Base-by-base conservation (phyloP, 2,888 invertebrate genomes). In the Drosophila neonasuta region DNA sequence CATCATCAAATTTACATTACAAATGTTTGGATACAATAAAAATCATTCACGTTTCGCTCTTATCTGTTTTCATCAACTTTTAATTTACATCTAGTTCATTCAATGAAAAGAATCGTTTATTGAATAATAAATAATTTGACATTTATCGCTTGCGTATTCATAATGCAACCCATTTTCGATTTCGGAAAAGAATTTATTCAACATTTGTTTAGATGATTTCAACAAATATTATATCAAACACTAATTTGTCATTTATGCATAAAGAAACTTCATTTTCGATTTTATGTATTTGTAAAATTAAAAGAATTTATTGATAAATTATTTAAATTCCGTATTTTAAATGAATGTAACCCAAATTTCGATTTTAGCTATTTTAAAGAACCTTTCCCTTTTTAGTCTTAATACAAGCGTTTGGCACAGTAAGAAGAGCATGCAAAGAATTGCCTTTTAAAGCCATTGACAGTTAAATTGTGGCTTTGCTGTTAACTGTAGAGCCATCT, bases 401-500 rank as follows among this genome's bases (percentile, higher is more conserved):
- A n/a, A n/a, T 20, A n/a, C 5, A 36, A 36, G 10, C 11, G n/a
- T 5, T 39, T 39, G 36, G 11, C 11, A 41, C 10, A 45, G 30
- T 2, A 17, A 20, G 1, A 20, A 30, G 17, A 3, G 17, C 44
- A 55, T 2, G 5, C 13, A 5, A 44, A 45, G 20, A 30, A 44
- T 34, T 45, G 13, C 24, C 24, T 20, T 36, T 49, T 20, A 20
- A 20, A 42, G 10, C n/a, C 15, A 5, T 39, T 24, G 46, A 13
- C 20, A 30, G 15, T 17, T n/a, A 39, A 39, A 8, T 32, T 48
- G 34, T 36, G 48, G 34, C 30, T 13, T 3, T 7, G 32, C 15
- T 64, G 32, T 20, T 64, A 34, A 51, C 39, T 63, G 5, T 36
- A 24, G 24, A 17, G 36, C n/a, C 42, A 32, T 34, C 44, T 54